Evolutionary conservation across 2,888 invertebrate genomes (phyloP).

Genomic region (Drosophila multiciliata): DNA sequence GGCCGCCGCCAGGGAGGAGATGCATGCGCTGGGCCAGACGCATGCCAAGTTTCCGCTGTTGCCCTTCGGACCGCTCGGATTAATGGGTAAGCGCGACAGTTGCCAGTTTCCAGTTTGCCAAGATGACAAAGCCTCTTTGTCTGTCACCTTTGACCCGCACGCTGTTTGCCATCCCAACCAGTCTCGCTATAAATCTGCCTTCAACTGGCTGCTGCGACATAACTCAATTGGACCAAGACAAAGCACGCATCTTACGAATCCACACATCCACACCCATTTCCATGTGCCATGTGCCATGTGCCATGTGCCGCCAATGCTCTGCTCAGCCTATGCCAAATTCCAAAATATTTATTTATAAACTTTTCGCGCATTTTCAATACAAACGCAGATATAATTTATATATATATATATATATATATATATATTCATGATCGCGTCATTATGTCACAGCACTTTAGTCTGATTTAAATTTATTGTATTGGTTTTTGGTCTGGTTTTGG

Average conservation of each 20-base stretch:
- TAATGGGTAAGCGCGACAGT: conserved; percentile 86
- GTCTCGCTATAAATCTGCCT: conserved; percentile 68
- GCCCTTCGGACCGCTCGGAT: conserved; percentile 93
- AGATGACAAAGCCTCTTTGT: conserved; percentile 84
- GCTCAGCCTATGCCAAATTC: conserved; percentile 72
- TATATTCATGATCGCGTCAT: conserved; percentile 65
- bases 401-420: not conserved
- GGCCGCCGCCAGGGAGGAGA: conserved; percentile 84
- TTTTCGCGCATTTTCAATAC: conserved; percentile 59
- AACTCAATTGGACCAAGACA: conserved; percentile 85
- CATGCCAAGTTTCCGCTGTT: conserved; percentile 88
- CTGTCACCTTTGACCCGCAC: conserved; percentile 84
- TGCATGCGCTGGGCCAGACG: conserved; percentile 77
- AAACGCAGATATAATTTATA: not conserved
- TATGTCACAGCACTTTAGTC: conserved; percentile 80
- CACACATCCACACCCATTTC: conserved; percentile 24
- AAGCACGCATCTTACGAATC: conserved; percentile 61
- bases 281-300: conserved; percentile 14
- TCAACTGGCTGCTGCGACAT: conserved; percentile 69
- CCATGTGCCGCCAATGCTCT: not conserved
- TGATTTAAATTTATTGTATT: conserved; percentile 79
- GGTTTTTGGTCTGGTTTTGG: conserved; percentile 30
- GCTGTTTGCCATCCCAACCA: conserved; percentile 65
- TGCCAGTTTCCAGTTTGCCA: conserved; percentile 5
- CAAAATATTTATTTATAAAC: conserved; percentile 75